Base-by-base conservation (phyloP, 2,888 invertebrate genomes). In the Troides helena region DNA sequence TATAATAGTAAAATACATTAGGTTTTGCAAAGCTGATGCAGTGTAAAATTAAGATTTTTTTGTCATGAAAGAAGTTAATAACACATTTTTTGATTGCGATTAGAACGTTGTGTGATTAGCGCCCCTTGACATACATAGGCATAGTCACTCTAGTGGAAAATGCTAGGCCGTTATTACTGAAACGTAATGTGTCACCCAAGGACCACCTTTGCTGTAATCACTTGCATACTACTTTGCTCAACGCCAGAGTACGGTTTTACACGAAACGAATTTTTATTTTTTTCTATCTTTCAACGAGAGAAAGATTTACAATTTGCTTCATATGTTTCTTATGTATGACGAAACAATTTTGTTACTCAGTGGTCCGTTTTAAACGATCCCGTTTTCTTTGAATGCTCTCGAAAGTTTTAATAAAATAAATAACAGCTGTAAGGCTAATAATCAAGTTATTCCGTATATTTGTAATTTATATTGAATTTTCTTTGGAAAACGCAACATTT, bases 61-160 rank as follows among this genome's bases (percentile, higher is more conserved):
- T 18, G 17, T 12, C 14, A 2, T 2, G 17, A 50, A 17, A 50
- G 50, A 17, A 17, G 50, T 14, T 50, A 50, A 50, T 3, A 70
- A 67, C 80, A 79, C 78, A 79, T 85, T 89, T 89, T 87, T 88
- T 89, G 86, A 84, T 84, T 85, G 85, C 80, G 75, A 81, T 83
- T 86, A 89, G 86, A 88, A 88, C 86, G 82, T 86, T 81, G 84
- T 84, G 83, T 85, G 85, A 91, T 90, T 90, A 91, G 79, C 83
- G 86, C 89, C 89, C 91, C 91, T 92, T 92, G 92, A 92, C 92
- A 91, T 73, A 90, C 88, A 87, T 89, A 85, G 82, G 62, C 62
- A 56, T 36, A 80, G 81, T 84, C 88, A 87, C 86, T 91, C 89
- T 90, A 88, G 79, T 89, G 90, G 88, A 90, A 91, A 90, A 89